phyloP scores from a whole-genome alignment of 2,113 vertebrate species.

The Phylloscopus whistleri region DNA sequence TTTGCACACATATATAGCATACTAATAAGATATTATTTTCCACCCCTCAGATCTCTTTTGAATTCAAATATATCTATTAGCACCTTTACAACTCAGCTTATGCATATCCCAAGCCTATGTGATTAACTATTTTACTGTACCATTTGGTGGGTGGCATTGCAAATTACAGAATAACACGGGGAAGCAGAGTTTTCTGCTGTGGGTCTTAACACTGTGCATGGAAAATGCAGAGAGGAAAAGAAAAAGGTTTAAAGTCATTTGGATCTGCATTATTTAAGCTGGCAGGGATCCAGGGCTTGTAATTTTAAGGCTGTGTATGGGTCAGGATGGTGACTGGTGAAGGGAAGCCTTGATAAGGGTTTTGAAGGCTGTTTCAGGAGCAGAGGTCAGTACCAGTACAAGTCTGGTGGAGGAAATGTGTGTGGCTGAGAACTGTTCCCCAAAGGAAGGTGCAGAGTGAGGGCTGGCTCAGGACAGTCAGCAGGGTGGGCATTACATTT shows the following conservation, averaged over 20 bases:
- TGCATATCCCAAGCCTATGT: neutral
- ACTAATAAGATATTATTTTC: conserved; percentile 57
- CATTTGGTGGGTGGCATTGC: conserved; percentile 10
- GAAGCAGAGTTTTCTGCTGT: neutral
- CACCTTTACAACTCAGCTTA: conserved; percentile 27
- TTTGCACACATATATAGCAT: conserved; percentile 30
- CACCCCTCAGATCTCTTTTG: conserved; percentile 8
- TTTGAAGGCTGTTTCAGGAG: neutral
- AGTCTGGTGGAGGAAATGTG: neutral
- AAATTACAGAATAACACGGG: neutral
- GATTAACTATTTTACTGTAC: conserved; percentile 24
- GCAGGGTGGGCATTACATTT: neutral
- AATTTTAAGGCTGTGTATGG: neutral
- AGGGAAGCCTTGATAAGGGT: neutral
- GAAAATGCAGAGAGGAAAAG: neutral
- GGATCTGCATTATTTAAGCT: neutral
- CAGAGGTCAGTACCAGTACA: neutral
- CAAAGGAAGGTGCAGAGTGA: neutral
- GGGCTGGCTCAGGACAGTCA: neutral
- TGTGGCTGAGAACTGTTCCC: neutral
- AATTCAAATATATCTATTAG: conserved; percentile 49
- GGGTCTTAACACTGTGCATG: neutral
- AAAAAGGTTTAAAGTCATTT: neutral
- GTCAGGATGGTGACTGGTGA: neutral
- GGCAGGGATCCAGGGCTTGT: neutral